A percentile compares a stretch with the other conserved stretches of the same genome.
Conservation (phyloP, 2,113 vertebrate species). For the Megalops atlanticus region DNA sequence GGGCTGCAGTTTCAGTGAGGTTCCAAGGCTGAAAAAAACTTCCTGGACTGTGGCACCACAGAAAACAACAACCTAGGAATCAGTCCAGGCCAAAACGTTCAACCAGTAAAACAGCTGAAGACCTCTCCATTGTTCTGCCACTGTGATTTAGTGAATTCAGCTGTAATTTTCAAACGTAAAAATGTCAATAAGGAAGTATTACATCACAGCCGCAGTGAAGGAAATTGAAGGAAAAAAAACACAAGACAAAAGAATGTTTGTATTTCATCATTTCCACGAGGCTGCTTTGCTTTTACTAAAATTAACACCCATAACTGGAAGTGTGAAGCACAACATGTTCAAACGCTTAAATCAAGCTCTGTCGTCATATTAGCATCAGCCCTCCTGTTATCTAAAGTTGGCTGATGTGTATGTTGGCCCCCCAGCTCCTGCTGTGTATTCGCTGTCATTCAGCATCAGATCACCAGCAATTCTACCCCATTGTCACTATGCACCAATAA, state of each 20-base stretch:
- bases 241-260: not conserved
- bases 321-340: not conserved
- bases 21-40: not conserved
- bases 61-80: slow-evolving; percentile 15
- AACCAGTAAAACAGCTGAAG: not conserved
- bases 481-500: too few relatives aligned
- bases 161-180: not conserved
- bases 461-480: too few relatives aligned
- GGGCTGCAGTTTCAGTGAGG: not conserved
- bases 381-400: not conserved
- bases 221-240: slow-evolving; percentile 47
- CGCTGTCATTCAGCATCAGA: not conserved
- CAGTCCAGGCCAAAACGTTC: slow-evolving; percentile 22
- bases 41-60: slow-evolving; percentile 9
- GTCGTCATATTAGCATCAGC: not conserved
- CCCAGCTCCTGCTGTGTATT: not conserved
- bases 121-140: not conserved
- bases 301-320: not conserved
- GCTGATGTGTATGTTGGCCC: not conserved
- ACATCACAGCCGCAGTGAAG: slow-evolving; percentile 52
- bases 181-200: slow-evolving; percentile 28
- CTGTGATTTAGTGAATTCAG: not conserved
- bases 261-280: not conserved
- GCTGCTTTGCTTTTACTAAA: not conserved
- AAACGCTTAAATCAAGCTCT: not conserved